These are phyloP conservation scores for Margaritifera margaritifera DNA, from an alignment of 2,888 invertebrate species.

Conservation along the genomic window DNA sequence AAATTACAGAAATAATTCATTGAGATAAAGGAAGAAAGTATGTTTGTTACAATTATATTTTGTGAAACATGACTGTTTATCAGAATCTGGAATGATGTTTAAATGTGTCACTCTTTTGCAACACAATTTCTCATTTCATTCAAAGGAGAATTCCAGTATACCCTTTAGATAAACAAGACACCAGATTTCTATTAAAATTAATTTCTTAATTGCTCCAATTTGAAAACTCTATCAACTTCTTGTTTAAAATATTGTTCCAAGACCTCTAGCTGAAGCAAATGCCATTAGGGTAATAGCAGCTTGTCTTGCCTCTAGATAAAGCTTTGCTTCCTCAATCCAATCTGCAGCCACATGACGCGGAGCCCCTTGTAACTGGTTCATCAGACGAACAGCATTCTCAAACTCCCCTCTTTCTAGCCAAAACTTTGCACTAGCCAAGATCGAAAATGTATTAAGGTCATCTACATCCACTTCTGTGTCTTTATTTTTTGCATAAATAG, in stretches of 20 bases:
- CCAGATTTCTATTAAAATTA: no score
- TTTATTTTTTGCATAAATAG: slow-evolving; percentile 75
- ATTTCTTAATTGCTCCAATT: no score
- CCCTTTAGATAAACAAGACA: no score
- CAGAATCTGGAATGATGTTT: no score
- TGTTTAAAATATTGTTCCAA: slow-evolving; percentile 64
- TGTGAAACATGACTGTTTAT: no score
- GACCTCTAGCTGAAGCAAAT: slow-evolving; percentile 69
- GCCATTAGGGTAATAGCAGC: slow-evolving; percentile 92
- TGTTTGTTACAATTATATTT: no score
- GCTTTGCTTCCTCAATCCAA: slow-evolving; percentile 89
- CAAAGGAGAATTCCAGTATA: no score
- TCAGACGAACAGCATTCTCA: slow-evolving; percentile 87
- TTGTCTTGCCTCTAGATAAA: slow-evolving; percentile 90
- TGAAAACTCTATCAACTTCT: no score
- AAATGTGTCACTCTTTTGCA: no score
- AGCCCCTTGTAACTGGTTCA: slow-evolving; percentile 89
- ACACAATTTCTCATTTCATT: no score
- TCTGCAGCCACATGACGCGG: slow-evolving; percentile 86
- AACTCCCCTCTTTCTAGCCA: slow-evolving; percentile 92
- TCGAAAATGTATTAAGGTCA: slow-evolving; percentile 86
- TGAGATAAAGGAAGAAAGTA: no score
- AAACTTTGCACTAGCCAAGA: slow-evolving; percentile 88
- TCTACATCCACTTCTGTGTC: slow-evolving; percentile 51
- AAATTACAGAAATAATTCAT: no score